phyloP scores from a whole-genome alignment of 2,797 vertebrate genomes.

The Oceanodroma leucorhoa region DNA sequence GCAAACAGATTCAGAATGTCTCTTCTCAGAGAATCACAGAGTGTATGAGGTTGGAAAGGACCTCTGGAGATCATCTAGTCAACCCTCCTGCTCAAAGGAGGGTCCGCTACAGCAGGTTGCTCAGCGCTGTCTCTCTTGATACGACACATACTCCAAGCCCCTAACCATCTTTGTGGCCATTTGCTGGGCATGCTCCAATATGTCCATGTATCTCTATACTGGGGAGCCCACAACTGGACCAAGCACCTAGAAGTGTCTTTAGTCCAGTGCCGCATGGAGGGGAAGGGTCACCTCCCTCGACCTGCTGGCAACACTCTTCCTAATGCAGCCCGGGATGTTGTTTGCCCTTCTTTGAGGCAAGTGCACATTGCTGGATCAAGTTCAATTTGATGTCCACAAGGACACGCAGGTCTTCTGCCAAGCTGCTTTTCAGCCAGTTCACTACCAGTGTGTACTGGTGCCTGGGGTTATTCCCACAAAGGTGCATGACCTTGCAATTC shows the following conservation, averaged over 20 bases:
- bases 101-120: background rate
- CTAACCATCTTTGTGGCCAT: background rate
- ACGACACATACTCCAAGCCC: background rate
- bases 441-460: rapidly evolving
- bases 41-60: background rate
- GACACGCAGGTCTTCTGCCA: background rate
- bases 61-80: background rate
- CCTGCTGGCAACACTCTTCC: background rate
- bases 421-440: background rate
- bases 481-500: background rate
- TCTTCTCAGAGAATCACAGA: background rate
- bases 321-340: background rate
- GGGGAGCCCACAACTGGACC: background rate
- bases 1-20: background rate
- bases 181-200: background rate
- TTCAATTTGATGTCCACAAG: background rate
- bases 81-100: background rate
- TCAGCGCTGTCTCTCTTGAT: background rate
- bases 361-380: background rate
- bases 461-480: background rate
- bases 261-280: background rate
- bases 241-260: background rate
- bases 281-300: background rate
- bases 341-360: background rate
- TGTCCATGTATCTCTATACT: background rate